A percentile compares a stretch with the other conserved stretches of the same genome.
Conservation (phyloP, 2,888 invertebrate species). For the Alsophila aescularia region DNA sequence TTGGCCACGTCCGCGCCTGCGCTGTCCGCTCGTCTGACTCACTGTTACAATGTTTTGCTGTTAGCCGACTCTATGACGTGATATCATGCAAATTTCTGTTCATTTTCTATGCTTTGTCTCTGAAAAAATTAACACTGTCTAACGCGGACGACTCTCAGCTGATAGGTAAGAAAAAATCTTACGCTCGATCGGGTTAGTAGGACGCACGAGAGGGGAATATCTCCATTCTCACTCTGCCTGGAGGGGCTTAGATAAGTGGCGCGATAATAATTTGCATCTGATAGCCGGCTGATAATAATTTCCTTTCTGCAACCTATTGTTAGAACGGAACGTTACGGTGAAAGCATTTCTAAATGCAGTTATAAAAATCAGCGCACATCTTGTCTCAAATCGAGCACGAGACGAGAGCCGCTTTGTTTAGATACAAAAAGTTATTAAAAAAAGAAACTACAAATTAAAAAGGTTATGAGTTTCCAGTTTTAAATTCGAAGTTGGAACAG, state of each 20-base stretch:
- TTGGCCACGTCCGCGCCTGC: slow-evolving; percentile 63
- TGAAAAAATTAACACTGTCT: slow-evolving; percentile 37
- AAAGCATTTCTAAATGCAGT: slow-evolving; percentile 51
- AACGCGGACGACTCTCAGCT: slow-evolving; percentile 41
- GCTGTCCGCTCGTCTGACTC: slow-evolving; percentile 62
- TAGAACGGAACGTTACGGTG: slow-evolving; percentile 55
- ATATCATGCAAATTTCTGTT: slow-evolving; percentile 65
- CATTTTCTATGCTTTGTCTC: slow-evolving; percentile 56
- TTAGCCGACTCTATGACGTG: slow-evolving; percentile 53
- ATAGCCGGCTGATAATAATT: slow-evolving; percentile 71
- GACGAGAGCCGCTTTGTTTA: slow-evolving; percentile 15
- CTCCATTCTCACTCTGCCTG: slow-evolving; percentile 55
- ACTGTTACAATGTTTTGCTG: slow-evolving; percentile 46
- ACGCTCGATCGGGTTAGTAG: slow-evolving; percentile 77
- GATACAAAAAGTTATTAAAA: neutral
- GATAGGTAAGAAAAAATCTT: slow-evolving; percentile 51
- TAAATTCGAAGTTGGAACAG: slow-evolving; percentile 26
- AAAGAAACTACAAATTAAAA: neutral
- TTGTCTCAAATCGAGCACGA: slow-evolving; percentile 24
- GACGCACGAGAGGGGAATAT: slow-evolving; percentile 61
- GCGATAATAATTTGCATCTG: slow-evolving; percentile 74
- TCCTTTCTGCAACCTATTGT: slow-evolving; percentile 65
- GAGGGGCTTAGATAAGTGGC: slow-evolving; percentile 75
- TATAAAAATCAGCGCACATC: slow-evolving; percentile 28
- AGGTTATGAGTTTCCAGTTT: slow-evolving; percentile 1